phyloP scores from a whole-genome alignment of 2,113 vertebrate species.

The Verasper variegatus region DNA sequence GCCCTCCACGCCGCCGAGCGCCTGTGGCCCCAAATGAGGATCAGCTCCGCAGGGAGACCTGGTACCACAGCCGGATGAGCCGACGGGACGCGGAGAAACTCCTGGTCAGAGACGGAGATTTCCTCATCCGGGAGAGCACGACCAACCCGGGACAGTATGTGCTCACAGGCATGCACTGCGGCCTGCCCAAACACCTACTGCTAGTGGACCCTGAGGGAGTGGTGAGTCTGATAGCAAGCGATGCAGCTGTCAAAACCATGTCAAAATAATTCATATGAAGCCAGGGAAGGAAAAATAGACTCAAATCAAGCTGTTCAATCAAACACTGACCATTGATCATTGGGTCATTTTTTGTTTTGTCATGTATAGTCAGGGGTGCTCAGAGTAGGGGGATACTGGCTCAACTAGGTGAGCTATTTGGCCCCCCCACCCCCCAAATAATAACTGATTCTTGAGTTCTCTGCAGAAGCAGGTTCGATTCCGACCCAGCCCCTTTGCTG shows the following conservation, averaged over 20 bases:
- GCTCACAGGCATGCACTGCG: constrained; percentile 93
- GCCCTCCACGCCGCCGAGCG: constrained; percentile 89
- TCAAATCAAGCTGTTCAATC: background rate
- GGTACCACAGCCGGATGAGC: constrained; percentile 98
- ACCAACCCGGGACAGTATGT: constrained; percentile 97
- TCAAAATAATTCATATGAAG: background rate
- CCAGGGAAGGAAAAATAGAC: background rate
- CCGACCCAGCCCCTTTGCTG: no score
- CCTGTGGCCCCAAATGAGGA: constrained; percentile 94
- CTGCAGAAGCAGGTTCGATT: no score
- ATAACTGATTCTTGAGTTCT: no score
- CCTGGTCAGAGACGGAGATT: constrained; percentile 91
- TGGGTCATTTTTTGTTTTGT: background rate
- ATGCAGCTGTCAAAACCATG: no score
- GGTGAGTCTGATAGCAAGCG: constrained; percentile 82
- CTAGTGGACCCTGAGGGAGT: constrained; percentile 97
- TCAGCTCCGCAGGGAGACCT: constrained; percentile 89
- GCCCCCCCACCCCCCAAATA: no score
- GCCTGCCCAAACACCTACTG: constrained; percentile 94
- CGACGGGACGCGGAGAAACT: constrained; percentile 91
- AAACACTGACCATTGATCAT: background rate
- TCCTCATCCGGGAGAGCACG: constrained; percentile 94
- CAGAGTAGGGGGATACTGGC: no score
- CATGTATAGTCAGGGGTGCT: no score
- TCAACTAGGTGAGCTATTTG: no score